phyloP scores from a whole-genome alignment of 2,113 vertebrate genomes.

The Solenodon paradoxus region DNA sequence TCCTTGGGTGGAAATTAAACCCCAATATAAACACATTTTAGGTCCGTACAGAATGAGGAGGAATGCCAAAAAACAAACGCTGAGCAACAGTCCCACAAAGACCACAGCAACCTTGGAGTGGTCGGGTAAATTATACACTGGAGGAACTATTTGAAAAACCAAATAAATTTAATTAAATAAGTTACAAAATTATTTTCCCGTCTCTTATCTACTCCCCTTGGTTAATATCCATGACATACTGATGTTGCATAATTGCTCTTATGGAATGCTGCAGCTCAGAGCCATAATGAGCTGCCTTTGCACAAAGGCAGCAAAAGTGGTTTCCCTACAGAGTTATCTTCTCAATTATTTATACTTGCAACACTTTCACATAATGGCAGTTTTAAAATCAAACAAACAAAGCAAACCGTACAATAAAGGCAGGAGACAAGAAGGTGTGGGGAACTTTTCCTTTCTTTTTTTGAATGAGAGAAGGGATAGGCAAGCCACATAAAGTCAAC shows the following conservation, averaged over 20 bases:
- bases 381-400: slow-evolving; percentile 89
- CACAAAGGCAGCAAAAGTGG: slow-evolving; percentile 77
- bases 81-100: neutral
- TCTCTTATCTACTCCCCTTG: slow-evolving; percentile 69
- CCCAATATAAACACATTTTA: slow-evolving; percentile 68
- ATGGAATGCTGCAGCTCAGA: slow-evolving; percentile 73
- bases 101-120: slow-evolving; percentile 57
- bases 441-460: slow-evolving; percentile 66
- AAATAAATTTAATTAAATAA: slow-evolving; percentile 78
- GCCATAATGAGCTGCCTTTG: slow-evolving; percentile 77
- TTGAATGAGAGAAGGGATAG: slow-evolving; percentile 78
- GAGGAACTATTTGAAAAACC: slow-evolving; percentile 70
- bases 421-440: slow-evolving; percentile 82
- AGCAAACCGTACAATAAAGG: slow-evolving; percentile 89
- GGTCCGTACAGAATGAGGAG: slow-evolving; percentile 65
- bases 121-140: slow-evolving; percentile 50
- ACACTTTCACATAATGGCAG: slow-evolving; percentile 84
- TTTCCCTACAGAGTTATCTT: slow-evolving; percentile 82
- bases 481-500: slow-evolving; percentile 82
- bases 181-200: slow-evolving; percentile 73
- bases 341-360: slow-evolving; percentile 86
- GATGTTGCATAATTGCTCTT: slow-evolving; percentile 71
- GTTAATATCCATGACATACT: slow-evolving; percentile 68
- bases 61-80: slow-evolving; percentile 51
- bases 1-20: slow-evolving; percentile 76